phyloP scores from a whole-genome alignment of 2,888 invertebrate species.

The Caenorhabditis wallacei region DNA sequence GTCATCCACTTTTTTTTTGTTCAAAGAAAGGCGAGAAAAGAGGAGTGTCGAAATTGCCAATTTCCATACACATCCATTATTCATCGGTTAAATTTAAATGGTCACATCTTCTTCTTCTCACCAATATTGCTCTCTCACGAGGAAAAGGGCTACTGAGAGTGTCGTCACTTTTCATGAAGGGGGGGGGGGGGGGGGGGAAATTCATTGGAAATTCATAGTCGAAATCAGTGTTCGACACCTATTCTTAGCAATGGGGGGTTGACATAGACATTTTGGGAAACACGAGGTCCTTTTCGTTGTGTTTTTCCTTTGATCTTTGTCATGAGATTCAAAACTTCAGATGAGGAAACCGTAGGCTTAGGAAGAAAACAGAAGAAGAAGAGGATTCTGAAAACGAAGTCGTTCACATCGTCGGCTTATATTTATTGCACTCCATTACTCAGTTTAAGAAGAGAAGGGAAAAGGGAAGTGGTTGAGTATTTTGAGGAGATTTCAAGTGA shows the following conservation, averaged over 20 bases:
- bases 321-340: slow-evolving; percentile 11
- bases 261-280: background rate
- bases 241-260: slow-evolving; percentile 12
- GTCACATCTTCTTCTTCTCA: slow-evolving; percentile 13
- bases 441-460: slow-evolving; percentile 12
- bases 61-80: slow-evolving; percentile 54
- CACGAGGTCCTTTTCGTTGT: slow-evolving; percentile 14
- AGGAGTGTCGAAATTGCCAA: slow-evolving; percentile 45
- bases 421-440: slow-evolving; percentile 50
- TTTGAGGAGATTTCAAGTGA: slow-evolving; percentile 29
- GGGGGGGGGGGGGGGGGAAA: too few species aligned
- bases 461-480: slow-evolving; percentile 29
- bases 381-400: slow-evolving; percentile 16
- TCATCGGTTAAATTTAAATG: slow-evolving; percentile 46
- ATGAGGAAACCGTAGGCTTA: background rate
- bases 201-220: slow-evolving; percentile 43
- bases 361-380: slow-evolving; percentile 36
- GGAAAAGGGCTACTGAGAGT: slow-evolving; percentile 15
- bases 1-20: slow-evolving; percentile 21
- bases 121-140: slow-evolving; percentile 29
- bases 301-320: slow-evolving; percentile 39
- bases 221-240: slow-evolving; percentile 15
- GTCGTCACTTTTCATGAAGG: slow-evolving; percentile 17
- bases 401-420: slow-evolving; percentile 55
- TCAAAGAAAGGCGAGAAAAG: background rate